Percentiles rank a stretch among this genome's conserved stretches.
phyloP scores from a whole-genome alignment of 2,888 invertebrate genomes.

The Gastrophysa polygoni region DNA sequence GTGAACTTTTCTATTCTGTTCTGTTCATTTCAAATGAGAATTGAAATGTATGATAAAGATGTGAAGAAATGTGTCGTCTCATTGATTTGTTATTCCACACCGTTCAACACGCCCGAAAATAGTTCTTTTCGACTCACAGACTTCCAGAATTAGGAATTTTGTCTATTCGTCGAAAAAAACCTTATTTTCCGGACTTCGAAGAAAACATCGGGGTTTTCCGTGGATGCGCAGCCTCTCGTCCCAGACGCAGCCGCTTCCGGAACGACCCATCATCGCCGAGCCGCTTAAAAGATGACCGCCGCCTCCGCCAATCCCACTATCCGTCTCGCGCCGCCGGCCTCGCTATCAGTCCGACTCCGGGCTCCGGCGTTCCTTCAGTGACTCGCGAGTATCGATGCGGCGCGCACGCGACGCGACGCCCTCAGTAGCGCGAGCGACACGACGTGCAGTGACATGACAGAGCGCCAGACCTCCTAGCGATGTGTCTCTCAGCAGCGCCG shows the following conservation, averaged over 20 bases:
- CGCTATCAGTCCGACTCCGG: constrained; percentile 8
- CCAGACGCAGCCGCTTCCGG: background rate
- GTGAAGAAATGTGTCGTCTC: too few species aligned
- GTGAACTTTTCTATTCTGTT: too few species aligned
- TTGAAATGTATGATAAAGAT: too few species aligned
- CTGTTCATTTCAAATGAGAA: too few species aligned
- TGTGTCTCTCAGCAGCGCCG: constrained; percentile 51
- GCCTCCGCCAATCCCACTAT: background rate
- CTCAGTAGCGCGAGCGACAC: constrained; percentile 47
- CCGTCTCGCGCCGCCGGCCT: background rate
- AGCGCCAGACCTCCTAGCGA: constrained; percentile 39
- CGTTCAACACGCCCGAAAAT: too few species aligned
- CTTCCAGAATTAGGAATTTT: too few species aligned
- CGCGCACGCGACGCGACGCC: constrained; percentile 40
- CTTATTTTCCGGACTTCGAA: too few species aligned
- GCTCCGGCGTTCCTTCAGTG: constrained; percentile 40
- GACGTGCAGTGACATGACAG: constrained; percentile 47
- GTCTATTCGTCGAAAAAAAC: too few species aligned
- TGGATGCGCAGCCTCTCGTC: too few species aligned
- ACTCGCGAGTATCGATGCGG: constrained; percentile 48
- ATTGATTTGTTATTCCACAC: too few species aligned
- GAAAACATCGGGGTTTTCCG: too few species aligned
- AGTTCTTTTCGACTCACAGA: too few species aligned
- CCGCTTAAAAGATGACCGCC: background rate
- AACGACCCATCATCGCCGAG: constrained; percentile 13